phyloP scores from a whole-genome alignment of 2,888 invertebrate species.

The Lasioglossum leucozonium region DNA sequence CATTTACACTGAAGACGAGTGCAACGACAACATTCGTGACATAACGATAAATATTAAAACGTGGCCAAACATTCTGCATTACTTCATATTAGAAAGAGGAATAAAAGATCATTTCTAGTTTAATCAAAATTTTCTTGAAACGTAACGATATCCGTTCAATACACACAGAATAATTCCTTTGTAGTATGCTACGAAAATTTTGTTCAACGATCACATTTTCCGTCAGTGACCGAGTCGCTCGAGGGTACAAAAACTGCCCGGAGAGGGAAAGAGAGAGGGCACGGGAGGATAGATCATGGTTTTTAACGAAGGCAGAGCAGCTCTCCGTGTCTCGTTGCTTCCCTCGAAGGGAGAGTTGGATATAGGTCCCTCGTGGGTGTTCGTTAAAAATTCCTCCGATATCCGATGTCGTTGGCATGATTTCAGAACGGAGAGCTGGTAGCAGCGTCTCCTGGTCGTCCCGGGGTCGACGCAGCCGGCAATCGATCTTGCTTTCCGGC shows the following conservation, averaged over 20 bases:
- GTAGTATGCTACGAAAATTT: background rate
- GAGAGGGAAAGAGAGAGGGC: background rate
- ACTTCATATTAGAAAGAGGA: too few relatives aligned
- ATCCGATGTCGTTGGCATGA: slow-evolving; percentile 64
- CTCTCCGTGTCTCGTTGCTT: background rate
- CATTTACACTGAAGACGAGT: background rate
- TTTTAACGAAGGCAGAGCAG: background rate
- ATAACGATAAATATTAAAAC: too few relatives aligned
- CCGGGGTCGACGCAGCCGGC: slow-evolving; percentile 31
- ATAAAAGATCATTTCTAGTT: too few relatives aligned
- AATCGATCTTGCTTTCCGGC: slow-evolving; percentile 62
- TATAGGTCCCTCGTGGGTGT: slow-evolving; percentile 38
- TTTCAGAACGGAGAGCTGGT: slow-evolving; percentile 46
- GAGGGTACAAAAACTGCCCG: background rate
- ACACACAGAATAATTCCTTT: too few relatives aligned
- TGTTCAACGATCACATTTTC: background rate
- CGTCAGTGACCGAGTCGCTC: background rate
- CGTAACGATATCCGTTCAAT: too few relatives aligned
- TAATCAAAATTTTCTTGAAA: too few relatives aligned
- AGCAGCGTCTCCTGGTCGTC: slow-evolving; percentile 28
- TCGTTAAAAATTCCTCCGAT: slow-evolving; percentile 59
- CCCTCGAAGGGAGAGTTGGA: background rate
- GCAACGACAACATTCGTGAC: too few relatives aligned
- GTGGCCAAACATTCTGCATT: too few relatives aligned
- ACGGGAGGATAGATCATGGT: background rate